Evolutionary conservation across 2,113 vertebrate genomes (phyloP), one percentile per base, ranked within the genome.

Genomic region (Neolamprologus falcicula): DNA sequence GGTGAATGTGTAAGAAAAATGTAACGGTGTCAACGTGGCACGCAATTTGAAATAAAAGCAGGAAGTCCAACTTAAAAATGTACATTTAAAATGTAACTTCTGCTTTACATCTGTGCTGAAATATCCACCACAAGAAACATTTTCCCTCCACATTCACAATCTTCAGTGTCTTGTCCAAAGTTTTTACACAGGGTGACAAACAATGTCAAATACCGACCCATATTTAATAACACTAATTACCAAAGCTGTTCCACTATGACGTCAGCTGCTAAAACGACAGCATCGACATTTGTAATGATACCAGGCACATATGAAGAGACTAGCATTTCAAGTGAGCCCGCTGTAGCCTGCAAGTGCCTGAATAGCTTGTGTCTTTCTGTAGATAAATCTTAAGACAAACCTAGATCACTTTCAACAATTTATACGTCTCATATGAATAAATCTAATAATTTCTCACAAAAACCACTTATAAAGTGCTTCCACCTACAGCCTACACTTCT

Each of bases 381-480:
- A 84, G 89, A 89, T 80, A 84, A 83, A 86, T 68, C 53, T 93
- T 90, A 93, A 93, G 86, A 94, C 89, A 94, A 90, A 87, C 89
- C 92, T 85, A 93, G 89, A 91, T 87, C 45, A 90, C 80, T 89
- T 90, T 82, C 59, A 92, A 92, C 66, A 63, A 80, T 84, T 73
- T 87, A 78, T 87, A 93, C 82, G 11, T 89, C 90, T 90, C 45
- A 86, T 89, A 86, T 79, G 61, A 91, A 91, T 92, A 91, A 89
- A 92, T 89, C 86, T 88, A 91, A 85, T 13, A 53, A 61, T 83
- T 90, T 90, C 73, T 92, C 86, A 90, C 88, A 93, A 90, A 92
- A 90, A 92, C 83, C 92, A 92, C 86, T 63, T 82, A 57, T 95
- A 95, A 95, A 95, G 94, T 95, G 95, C 95, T 88, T 95, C 90